Conservation (phyloP, 2,113 vertebrate species). For the Fregata magnificens region DNA sequence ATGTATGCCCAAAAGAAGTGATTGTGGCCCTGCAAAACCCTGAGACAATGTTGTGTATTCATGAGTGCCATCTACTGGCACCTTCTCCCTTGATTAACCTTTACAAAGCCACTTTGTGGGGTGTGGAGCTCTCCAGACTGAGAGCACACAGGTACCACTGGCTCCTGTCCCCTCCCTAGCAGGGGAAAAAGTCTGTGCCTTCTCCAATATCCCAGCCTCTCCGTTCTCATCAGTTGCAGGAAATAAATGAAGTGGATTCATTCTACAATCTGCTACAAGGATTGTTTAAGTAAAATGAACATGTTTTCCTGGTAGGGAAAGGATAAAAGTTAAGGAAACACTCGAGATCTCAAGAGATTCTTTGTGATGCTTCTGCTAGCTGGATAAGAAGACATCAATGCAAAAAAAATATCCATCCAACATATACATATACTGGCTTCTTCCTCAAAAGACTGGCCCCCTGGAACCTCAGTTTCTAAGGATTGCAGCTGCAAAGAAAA, state of each 20-base stretch:
- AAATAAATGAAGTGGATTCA: neutral
- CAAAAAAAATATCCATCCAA: neutral
- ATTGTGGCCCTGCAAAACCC: neutral
- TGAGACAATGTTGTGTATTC: neutral
- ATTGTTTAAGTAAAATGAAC: neutral
- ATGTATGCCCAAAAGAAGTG: neutral
- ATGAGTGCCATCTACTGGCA: constrained; percentile 50
- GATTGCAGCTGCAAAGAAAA: neutral
- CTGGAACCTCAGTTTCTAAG: neutral
- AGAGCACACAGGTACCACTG: neutral
- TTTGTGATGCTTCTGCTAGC: neutral
- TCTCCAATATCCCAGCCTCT: neutral
- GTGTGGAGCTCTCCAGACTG: neutral
- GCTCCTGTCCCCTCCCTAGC: neutral
- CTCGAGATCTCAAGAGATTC: neutral
- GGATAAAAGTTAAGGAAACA: neutral
- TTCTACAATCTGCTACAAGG: neutral
- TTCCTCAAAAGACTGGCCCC: neutral
- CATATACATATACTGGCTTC: neutral
- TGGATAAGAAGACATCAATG: neutral
- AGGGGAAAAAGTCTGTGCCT: neutral
- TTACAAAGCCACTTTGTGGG: neutral
- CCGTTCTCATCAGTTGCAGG: neutral
- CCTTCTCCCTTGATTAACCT: neutral
- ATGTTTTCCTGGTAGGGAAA: neutral